Evolutionary conservation across 2,888 invertebrate species (phyloP).

Genomic region (Cremastinae sp.): DNA sequence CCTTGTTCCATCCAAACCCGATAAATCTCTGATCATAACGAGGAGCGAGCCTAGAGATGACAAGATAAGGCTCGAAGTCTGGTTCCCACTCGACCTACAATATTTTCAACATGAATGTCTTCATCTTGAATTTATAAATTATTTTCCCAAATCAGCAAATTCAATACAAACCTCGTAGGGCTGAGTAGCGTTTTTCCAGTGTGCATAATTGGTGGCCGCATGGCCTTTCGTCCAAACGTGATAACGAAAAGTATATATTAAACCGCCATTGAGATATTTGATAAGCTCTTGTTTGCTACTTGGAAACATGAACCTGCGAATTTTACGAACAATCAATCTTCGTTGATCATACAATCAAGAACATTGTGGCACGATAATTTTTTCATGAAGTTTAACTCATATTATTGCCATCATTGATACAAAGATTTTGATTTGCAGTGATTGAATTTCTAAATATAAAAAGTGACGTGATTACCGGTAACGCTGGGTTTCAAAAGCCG

Average conservation of each 20-base stretch:
- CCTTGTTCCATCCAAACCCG: constrained; percentile 98
- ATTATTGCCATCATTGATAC: too few relatives aligned
- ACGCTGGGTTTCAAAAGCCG: constrained; percentile 94
- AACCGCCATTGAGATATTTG: constrained; percentile 86
- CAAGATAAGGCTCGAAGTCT: constrained; percentile 95
- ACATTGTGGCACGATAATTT: too few relatives aligned
- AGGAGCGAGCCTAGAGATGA: constrained; percentile 88
- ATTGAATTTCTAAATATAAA: constrained; percentile 1
- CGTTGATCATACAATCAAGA: not conserved
- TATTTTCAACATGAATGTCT: constrained; percentile 13
- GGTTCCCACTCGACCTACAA: constrained; percentile 92
- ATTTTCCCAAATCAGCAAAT: not conserved
- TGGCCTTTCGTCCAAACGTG: constrained; percentile 95
- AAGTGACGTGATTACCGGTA: constrained; percentile 82
- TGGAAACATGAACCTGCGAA: constrained; percentile 85
- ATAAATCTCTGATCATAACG: constrained; percentile 93
- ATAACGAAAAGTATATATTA: constrained; percentile 91
- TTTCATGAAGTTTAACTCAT: too few relatives aligned
- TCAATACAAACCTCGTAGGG: constrained; percentile 85
- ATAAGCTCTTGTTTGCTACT: constrained; percentile 88
- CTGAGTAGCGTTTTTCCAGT: constrained; percentile 88
- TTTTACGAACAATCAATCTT: not conserved
- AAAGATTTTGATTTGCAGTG: not conserved
- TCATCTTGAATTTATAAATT: not conserved
- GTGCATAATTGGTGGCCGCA: constrained; percentile 90